phyloP scores from a whole-genome alignment of 2,113 vertebrate species.

The Collichthys lucidus region DNA sequence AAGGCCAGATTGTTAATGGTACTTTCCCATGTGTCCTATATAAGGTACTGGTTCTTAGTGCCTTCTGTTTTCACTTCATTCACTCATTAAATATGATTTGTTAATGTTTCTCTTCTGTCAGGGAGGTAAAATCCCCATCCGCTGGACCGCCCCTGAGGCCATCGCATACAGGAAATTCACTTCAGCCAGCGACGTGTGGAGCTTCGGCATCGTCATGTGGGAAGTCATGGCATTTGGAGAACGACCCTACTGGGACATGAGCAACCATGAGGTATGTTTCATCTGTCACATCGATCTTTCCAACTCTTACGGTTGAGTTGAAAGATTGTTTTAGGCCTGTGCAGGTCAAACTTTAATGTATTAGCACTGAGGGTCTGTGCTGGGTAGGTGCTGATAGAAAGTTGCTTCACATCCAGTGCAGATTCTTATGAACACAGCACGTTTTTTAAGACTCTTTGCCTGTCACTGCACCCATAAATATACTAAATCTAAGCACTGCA shows the following conservation, averaged over 20 bases:
- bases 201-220: constrained; percentile 99
- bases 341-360: constrained; percentile 44
- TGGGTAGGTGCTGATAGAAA: constrained; percentile 32
- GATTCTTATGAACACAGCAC: constrained; percentile 25
- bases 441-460: constrained; percentile 13
- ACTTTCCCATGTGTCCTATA: constrained; percentile 32
- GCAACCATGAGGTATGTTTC: constrained; percentile 88
- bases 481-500: constrained; percentile 15
- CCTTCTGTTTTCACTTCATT: constrained; percentile 48
- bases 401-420: constrained; percentile 3
- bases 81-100: constrained; percentile 59
- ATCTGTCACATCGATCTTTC: constrained; percentile 12
- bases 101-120: constrained; percentile 68
- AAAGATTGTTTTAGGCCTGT: constrained; percentile 58
- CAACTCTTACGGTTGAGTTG: constrained; percentile 17
- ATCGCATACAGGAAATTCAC: constrained; percentile 98
- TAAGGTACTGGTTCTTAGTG: constrained; percentile 47
- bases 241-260: constrained; percentile 98
- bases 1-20: constrained; percentile 35
- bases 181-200: constrained; percentile 97
- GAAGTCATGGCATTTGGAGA: constrained; percentile 97
- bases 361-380: constrained; percentile 21
- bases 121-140: constrained; percentile 98
- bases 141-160: constrained; percentile 97
- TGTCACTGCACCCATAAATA: constrained; percentile 11